phyloP scores from a whole-genome alignment of 2,113 vertebrate genomes.

The Sakesphorus luctuosus region DNA sequence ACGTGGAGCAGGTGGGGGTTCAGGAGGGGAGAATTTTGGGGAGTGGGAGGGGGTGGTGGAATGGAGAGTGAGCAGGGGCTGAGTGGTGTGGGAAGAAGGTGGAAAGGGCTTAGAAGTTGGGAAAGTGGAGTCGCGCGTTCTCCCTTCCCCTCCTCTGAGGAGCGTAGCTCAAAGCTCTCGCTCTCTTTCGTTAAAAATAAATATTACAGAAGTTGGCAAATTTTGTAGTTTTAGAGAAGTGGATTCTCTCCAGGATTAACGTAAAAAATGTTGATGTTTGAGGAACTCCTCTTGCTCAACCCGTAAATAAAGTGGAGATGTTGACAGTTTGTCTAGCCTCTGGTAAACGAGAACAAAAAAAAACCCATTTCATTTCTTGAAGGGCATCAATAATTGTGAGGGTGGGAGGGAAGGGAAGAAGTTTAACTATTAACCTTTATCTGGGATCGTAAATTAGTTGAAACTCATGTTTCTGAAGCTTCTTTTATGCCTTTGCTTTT shows the following conservation, averaged over 20 bases:
- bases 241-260: conserved; percentile 44
- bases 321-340: conserved; percentile 38
- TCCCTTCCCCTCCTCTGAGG: background rate
- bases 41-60: background rate
- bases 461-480: background rate
- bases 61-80: background rate
- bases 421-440: conserved; percentile 68
- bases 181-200: conserved; percentile 59
- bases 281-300: conserved; percentile 60
- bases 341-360: conserved; percentile 57
- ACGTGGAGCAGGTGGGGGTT: conserved; percentile 69
- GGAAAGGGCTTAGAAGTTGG: background rate
- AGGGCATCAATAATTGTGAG: conserved; percentile 40
- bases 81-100: background rate
- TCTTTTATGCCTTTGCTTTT: conserved; percentile 17
- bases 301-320: conserved; percentile 54
- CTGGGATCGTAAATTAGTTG: conserved; percentile 32
- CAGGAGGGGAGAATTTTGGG: background rate
- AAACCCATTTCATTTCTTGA: conserved; percentile 44
- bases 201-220: conserved; percentile 51
- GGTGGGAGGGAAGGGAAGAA: conserved; percentile 25
- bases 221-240: conserved; percentile 58
- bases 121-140: background rate
- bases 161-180: background rate
- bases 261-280: conserved; percentile 42